A percentile compares a stretch with the other conserved stretches of the same genome.
Evolutionary conservation across 2,113 vertebrate species (phyloP).

Genomic region (Saimiri boliviensis): DNA sequence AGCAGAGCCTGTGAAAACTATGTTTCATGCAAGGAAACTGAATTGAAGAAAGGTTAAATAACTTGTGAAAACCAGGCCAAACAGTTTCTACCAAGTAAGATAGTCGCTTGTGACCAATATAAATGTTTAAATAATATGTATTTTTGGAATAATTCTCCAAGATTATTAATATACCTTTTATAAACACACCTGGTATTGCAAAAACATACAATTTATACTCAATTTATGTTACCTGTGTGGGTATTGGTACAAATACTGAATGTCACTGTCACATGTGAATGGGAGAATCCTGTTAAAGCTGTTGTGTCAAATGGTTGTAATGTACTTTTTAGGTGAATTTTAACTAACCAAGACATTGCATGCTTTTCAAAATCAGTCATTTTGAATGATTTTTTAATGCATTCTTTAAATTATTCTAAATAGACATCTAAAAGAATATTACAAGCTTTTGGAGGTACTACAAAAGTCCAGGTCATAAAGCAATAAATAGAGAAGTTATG

Average conservation of each 20-base stretch:
- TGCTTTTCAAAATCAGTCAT: not conserved
- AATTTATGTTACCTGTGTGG: not conserved
- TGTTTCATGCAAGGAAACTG: not conserved
- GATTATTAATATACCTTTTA: not conserved
- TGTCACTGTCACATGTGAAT: not conserved
- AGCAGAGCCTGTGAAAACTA: not conserved
- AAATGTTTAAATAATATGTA: not conserved
- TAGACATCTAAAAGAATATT: not conserved
- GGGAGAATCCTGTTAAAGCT: not conserved
- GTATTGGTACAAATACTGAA: not conserved
- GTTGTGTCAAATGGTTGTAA: accelerated
- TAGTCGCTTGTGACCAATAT: not conserved
- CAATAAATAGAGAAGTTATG: not conserved
- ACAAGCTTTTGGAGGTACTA: not conserved
- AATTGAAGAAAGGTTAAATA: not conserved
- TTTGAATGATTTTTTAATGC: not conserved
- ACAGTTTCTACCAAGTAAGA: not conserved
- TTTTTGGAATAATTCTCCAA: not conserved
- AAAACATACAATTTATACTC: not conserved
- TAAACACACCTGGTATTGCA: accelerated
- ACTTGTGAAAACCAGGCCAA: not conserved
- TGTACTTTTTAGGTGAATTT: not conserved
- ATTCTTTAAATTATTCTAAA: not conserved
- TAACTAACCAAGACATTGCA: not conserved
- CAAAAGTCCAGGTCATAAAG: not conserved